Evolutionary conservation across 2,888 invertebrate species (phyloP).

Genomic region (Euphydryas editha): DNA sequence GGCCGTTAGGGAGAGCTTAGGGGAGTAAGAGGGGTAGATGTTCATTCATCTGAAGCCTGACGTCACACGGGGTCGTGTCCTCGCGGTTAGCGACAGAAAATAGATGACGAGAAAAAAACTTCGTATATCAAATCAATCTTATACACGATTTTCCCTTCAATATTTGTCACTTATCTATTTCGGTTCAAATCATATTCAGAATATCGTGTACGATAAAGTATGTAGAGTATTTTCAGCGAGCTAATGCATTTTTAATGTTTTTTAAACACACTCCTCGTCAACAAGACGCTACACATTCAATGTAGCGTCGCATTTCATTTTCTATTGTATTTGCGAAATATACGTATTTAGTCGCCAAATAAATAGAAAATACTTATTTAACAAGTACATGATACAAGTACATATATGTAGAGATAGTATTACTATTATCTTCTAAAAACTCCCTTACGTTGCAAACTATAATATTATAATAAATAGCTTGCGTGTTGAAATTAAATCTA

Average conservation of each 20-base stretch:
- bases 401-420: no score
- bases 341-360: neutral
- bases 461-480: no score
- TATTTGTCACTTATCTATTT: neutral
- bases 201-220: conserved; percentile 25
- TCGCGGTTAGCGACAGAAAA: conserved; percentile 55
- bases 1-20: conserved; percentile 54
- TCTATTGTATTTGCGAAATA: neutral
- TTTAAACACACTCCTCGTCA: conserved; percentile 50
- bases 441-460: no score
- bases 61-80: conserved; percentile 79
- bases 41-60: conserved; percentile 78
- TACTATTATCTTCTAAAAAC: no score
- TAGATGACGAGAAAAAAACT: conserved; percentile 55
- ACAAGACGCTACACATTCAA: conserved; percentile 42
- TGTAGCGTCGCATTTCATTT: neutral
- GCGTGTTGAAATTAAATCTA: no score
- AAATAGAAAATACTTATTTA: neutral
- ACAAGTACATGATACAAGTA: no score
- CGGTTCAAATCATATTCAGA: conserved; percentile 12
- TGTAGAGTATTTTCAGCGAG: conserved; percentile 44
- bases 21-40: conserved; percentile 57
- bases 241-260: conserved; percentile 69
- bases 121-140: conserved; percentile 49
- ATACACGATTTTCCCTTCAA: conserved; percentile 13